Evolutionary conservation across 2,113 vertebrate species (phyloP).

Genomic region (Ifrita kowaldi): DNA sequence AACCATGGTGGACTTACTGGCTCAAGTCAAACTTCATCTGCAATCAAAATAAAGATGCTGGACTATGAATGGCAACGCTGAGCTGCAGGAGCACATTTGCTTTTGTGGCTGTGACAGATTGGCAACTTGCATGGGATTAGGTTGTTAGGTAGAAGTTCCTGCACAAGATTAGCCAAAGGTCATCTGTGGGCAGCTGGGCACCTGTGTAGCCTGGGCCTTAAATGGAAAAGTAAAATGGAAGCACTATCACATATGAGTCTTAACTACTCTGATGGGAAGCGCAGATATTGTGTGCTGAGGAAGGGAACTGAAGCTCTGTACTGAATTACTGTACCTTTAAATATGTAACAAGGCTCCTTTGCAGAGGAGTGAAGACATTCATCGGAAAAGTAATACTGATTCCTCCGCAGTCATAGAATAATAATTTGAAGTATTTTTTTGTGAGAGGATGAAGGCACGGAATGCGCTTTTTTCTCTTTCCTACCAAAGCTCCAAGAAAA

Average conservation of each 20-base stretch:
- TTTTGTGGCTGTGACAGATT: neutral
- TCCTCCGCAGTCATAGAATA: neutral
- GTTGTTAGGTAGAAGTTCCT: neutral
- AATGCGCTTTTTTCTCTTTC: neutral
- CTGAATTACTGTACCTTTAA: neutral
- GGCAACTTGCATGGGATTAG: neutral
- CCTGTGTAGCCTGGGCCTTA: neutral
- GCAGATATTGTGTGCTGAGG: neutral
- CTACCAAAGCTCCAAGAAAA: neutral
- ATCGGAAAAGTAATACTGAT: neutral
- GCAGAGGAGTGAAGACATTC: neutral
- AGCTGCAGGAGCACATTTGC: accelerated
- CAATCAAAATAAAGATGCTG: neutral
- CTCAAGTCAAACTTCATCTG: neutral
- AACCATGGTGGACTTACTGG: neutral
- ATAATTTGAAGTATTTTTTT: neutral
- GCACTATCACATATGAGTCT: accelerated
- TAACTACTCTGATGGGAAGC: neutral
- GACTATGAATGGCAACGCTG: neutral
- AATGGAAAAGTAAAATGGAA: neutral
- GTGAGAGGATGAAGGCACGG: neutral
- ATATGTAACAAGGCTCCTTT: neutral
- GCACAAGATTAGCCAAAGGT: neutral
- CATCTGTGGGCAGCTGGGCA: neutral
- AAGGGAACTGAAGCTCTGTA: neutral